Percentiles rank a stretch among this genome's conserved stretches.
phyloP scores from a whole-genome alignment of 1,140 invertebrate species.

The Drosophila sp. region DNA sequence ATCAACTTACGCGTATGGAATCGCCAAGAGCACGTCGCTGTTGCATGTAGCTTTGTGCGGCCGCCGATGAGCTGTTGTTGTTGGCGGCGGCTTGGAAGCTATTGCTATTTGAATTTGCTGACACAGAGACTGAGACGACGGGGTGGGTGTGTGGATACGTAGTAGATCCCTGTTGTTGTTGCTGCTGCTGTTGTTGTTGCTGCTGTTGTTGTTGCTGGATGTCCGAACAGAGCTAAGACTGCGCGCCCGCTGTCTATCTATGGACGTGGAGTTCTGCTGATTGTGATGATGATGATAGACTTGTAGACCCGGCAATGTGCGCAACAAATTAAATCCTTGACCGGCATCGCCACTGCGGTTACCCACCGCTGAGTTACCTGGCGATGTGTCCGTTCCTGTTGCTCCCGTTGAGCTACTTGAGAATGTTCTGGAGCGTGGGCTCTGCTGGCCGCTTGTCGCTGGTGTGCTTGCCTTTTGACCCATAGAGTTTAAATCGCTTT shows the following conservation, averaged over 20 bases:
- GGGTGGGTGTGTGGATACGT: slow-evolving; percentile 52
- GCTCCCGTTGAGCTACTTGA: slow-evolving; percentile 90
- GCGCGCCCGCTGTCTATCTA: slow-evolving; percentile 91
- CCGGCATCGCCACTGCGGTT: slow-evolving; percentile 83
- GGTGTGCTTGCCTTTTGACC: slow-evolving; percentile 93
- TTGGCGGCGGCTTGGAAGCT: slow-evolving; percentile 70
- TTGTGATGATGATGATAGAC: slow-evolving; percentile 85
- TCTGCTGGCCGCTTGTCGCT: slow-evolving; percentile 88
- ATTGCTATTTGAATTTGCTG: slow-evolving; percentile 84
- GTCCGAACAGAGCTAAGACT: slow-evolving; percentile 93
- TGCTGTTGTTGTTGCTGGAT: slow-evolving; percentile 85
- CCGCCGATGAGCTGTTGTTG: slow-evolving; percentile 64
- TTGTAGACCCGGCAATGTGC: slow-evolving; percentile 89
- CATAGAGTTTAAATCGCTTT: slow-evolving; percentile 85
- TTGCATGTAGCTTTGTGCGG: slow-evolving; percentile 68
- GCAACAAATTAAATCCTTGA: slow-evolving; percentile 89
- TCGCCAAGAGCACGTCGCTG: slow-evolving; percentile 69
- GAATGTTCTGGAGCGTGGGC: slow-evolving; percentile 90
- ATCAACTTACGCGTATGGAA: slow-evolving; percentile 67
- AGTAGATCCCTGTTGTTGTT: slow-evolving; percentile 46
- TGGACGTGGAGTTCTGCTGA: slow-evolving; percentile 60
- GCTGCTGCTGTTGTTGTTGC: slow-evolving; percentile 61
- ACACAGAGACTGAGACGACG: slow-evolving; percentile 59
- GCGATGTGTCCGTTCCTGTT: slow-evolving; percentile 86
- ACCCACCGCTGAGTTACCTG: slow-evolving; percentile 18